Conservation (phyloP, 2,113 vertebrate species). For the Australoheros scitulus region DNA sequence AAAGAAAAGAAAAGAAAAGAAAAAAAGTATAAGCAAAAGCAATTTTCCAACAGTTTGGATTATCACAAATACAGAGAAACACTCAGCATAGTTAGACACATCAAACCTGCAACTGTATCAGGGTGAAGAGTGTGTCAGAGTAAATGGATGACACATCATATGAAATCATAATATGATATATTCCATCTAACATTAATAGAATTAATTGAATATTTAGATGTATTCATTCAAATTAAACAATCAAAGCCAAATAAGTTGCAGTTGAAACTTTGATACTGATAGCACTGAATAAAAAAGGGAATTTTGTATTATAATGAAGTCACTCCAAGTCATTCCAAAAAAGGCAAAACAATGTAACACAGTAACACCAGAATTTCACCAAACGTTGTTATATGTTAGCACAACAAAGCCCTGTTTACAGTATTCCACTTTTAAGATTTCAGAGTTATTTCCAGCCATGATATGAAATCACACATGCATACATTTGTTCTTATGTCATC, state of each 20-base stretch:
- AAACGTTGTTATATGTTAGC: neutral
- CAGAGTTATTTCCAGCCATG: neutral
- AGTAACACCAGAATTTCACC: neutral
- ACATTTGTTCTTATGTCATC: neutral
- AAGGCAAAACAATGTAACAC: neutral
- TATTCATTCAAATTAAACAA: neutral
- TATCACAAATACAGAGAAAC: neutral
- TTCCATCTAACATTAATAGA: neutral
- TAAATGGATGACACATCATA: neutral
- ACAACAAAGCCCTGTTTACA: neutral
- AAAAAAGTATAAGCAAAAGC: neutral
- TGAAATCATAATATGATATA: neutral
- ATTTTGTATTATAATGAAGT: neutral
- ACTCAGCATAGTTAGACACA: neutral
- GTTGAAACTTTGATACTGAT: neutral
- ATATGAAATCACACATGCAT: neutral
- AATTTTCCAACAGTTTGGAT: neutral
- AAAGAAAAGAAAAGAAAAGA: too few relatives aligned
- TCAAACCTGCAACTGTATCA: neutral
- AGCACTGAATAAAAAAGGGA: neutral
- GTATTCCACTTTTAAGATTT: neutral
- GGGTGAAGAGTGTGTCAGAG: constrained; percentile 2
- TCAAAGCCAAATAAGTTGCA: neutral
- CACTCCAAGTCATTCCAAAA: neutral
- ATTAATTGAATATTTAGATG: neutral